phyloP scores from a whole-genome alignment of 2,888 invertebrate species.

The Tubiluchus corallicola region DNA sequence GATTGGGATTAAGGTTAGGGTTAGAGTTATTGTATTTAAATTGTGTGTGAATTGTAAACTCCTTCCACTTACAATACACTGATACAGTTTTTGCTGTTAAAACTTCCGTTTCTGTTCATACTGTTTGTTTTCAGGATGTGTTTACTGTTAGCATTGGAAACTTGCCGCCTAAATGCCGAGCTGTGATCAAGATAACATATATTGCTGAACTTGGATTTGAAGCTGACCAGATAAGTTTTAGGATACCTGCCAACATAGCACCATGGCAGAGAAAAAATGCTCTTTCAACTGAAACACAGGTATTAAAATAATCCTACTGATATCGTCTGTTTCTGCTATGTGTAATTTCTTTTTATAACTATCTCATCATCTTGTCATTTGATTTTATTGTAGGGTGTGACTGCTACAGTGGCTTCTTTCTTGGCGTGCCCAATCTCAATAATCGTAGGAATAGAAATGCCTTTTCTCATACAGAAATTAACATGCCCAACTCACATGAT shows the following conservation, averaged over 20 bases:
- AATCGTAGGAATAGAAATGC: slow-evolving; percentile 28
- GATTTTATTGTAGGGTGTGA: too few species aligned
- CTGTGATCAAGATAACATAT: slow-evolving; percentile 30
- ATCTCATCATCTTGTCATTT: too few species aligned
- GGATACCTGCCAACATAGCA: slow-evolving; percentile 26
- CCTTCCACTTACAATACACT: too few species aligned
- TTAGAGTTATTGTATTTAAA: too few species aligned
- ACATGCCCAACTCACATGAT: slow-evolving; percentile 25
- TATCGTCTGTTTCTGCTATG: too few species aligned
- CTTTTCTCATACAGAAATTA: slow-evolving; percentile 25
- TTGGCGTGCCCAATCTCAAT: slow-evolving; percentile 16
- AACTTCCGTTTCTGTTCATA: too few species aligned
- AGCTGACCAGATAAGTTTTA: slow-evolving; percentile 25
- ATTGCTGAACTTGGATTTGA: slow-evolving; percentile 28
- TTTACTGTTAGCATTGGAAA: slow-evolving; percentile 32
- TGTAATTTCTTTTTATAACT: too few species aligned
- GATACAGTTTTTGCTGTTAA: too few species aligned
- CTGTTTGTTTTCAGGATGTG: slow-evolving; percentile 25
- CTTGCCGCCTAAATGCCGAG: slow-evolving; percentile 25
- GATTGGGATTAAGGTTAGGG: too few species aligned
- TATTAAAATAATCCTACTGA: neutral
- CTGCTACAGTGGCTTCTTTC: too few species aligned
- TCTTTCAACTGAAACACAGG: slow-evolving; percentile 11
- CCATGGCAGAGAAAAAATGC: slow-evolving; percentile 25
- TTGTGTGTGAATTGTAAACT: too few species aligned